These are phyloP conservation scores for Microctenopoma steveboyesi DNA, from an alignment of 2,797 vertebrate species.

Conservation along the genomic window DNA sequence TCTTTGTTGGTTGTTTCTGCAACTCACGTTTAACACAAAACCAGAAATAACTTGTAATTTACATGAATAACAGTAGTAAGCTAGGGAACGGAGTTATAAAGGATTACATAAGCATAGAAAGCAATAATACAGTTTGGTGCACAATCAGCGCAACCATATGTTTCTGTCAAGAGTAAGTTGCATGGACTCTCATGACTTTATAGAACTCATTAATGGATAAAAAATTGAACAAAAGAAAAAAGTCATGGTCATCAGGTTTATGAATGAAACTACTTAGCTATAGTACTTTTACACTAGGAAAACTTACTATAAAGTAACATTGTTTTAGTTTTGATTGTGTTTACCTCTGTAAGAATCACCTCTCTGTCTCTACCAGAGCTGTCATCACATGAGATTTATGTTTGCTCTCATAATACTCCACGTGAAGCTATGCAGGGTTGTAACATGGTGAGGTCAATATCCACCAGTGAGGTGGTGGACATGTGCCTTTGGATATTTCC, in stretches of 20 bases:
- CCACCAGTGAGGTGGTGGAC: conserved; percentile 27
- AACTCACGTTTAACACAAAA: conserved; percentile 3
- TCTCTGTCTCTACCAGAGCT: conserved; percentile 36
- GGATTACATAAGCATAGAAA: not conserved
- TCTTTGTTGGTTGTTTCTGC: not conserved
- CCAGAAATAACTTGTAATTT: not conserved
- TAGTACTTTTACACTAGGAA: not conserved
- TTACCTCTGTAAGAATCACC: conserved; percentile 17
- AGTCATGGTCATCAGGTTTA: not conserved
- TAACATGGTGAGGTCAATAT: conserved; percentile 61
- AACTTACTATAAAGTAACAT: not conserved
- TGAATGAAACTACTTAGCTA: not conserved
- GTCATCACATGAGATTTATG: conserved; percentile 61
- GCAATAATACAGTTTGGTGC: not conserved
- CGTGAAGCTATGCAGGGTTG: conserved; percentile 37
- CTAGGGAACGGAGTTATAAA: not conserved
- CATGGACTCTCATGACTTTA: not conserved
- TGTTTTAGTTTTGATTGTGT: conserved; percentile 5
- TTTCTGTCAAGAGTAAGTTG: not conserved
- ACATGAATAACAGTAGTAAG: not conserved
- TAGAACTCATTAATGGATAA: not conserved
- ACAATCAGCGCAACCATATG: not conserved
- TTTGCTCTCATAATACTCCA: conserved; percentile 57
- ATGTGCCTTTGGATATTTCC: conserved; percentile 20
- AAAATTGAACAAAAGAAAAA: not conserved